Conservation (phyloP, 2,888 invertebrate species). For the Pilophorus perplexus region DNA sequence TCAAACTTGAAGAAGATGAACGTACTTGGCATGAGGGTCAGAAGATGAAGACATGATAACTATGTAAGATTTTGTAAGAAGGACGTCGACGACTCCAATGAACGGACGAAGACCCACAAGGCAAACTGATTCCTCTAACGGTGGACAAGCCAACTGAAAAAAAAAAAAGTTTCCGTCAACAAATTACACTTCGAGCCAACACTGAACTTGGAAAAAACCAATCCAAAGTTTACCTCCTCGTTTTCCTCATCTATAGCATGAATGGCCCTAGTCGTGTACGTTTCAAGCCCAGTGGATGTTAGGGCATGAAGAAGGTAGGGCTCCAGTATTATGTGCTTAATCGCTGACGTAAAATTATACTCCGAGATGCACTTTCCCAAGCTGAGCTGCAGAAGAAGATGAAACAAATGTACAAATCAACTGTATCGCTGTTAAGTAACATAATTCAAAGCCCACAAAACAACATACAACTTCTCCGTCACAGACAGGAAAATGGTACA, state of each 20-base stretch:
- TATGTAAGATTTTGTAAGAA: slow-evolving; percentile 57
- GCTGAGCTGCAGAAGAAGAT: slow-evolving; percentile 44
- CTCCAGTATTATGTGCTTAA: slow-evolving; percentile 65
- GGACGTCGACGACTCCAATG: slow-evolving; percentile 60
- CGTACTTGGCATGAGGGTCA: slow-evolving; percentile 40
- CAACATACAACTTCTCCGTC: slow-evolving; percentile 47
- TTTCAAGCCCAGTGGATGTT: slow-evolving; percentile 72
- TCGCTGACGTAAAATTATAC: slow-evolving; percentile 71
- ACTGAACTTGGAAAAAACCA: too few species aligned
- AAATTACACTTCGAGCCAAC: neutral
- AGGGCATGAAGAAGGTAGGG: slow-evolving; percentile 69
- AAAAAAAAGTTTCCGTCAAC: neutral
- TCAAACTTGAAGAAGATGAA: too few species aligned
- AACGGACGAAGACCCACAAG: slow-evolving; percentile 67
- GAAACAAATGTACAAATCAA: too few species aligned
- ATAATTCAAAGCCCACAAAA: neutral
- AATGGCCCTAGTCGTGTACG: slow-evolving; percentile 67
- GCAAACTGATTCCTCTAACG: slow-evolving; percentile 62
- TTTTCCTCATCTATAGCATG: slow-evolving; percentile 52
- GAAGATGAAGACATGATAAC: slow-evolving; percentile 57
- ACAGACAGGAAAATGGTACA: slow-evolving; percentile 61
- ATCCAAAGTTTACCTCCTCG: slow-evolving; percentile 34
- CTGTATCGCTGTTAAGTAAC: neutral
- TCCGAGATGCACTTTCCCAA: slow-evolving; percentile 57
- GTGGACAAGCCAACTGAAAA: slow-evolving; percentile 55